Base-by-base conservation (phyloP, 2,888 invertebrate species). In the Toxonevra muliebris region DNA sequence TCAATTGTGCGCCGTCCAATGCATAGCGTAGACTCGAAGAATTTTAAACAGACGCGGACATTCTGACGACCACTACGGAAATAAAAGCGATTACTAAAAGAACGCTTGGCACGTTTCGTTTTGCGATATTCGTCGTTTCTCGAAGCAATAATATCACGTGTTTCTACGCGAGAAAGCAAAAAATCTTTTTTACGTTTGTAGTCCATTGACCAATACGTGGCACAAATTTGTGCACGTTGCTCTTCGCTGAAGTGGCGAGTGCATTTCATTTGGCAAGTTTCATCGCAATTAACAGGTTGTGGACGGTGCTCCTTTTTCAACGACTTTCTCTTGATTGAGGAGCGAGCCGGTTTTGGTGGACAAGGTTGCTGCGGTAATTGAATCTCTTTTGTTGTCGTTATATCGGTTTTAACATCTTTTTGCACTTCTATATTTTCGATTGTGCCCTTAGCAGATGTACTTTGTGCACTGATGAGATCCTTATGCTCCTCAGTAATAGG, bases 171-270 rank as follows among this genome's bases (percentile, higher is more conserved):
- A 0, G 73, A 71, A 45, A 74, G 58, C 30, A 75, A 65, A 40
- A 71, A 75, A 59, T 75, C 75, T 59, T 74, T 75, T 7, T 73
- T 71, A 0, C 74, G 70, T 41, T 75, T 74, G 13, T 69, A 74
- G 42, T 74, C 74, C 70, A 75, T 69, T 10, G 72, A 71, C 75
- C 75, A 75, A 52, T 73, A 75, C 0, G 70, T 62, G 12, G 73
- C 73, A 52, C 74, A 75, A 17, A 75, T 69, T 65, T 73, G 69
- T n/a, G 65, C 58, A n/a, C 75, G 73, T 40, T 75, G 73, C 13
- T 72, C 68, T 15, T 71, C 74, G 13, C 65, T 72, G 58, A 74
- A 74, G 53, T 74, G 61, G 9, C 58, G 68, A 17, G 72, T 71
- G 54, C 75, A 75, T 52, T 74, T 74, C 64, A 71, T 70, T 20